Percentiles rank a stretch among this genome's conserved stretches.
These are phyloP conservation scores for Cetoscarus ocellatus DNA, from an alignment of 2,797 vertebrate genomes.

Conservation along the genomic window DNA sequence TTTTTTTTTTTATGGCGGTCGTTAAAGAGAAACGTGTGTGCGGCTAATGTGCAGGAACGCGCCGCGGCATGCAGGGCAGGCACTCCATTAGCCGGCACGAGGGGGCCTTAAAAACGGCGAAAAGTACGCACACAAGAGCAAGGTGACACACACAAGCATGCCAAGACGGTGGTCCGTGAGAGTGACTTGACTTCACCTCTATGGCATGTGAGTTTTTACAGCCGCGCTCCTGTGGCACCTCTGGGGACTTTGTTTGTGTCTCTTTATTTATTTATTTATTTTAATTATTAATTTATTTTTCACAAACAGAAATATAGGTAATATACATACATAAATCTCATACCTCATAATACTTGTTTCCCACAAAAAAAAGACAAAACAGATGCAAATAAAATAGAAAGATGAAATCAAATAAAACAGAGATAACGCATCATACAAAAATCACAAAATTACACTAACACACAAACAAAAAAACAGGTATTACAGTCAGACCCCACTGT, in stretches of 20 bases:
- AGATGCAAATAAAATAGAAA: too few species aligned
- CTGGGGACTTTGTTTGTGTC: constrained; percentile 47
- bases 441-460: too few species aligned
- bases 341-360: too few species aligned
- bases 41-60: constrained; percentile 74
- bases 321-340: too few species aligned
- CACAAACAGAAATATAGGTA: too few species aligned
- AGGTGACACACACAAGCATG: constrained; percentile 25
- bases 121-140: constrained; percentile 14
- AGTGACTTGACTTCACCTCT: constrained; percentile 72
- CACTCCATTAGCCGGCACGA: constrained; percentile 78
- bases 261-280: too few species aligned
- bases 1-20: constrained; percentile 75
- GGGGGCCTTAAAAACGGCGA: constrained; percentile 74
- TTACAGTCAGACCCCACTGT: too few species aligned
- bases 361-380: too few species aligned
- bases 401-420: too few species aligned
- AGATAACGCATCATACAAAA: too few species aligned
- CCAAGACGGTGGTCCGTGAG: constrained; percentile 57
- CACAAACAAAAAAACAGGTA: too few species aligned
- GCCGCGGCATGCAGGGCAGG: constrained; percentile 60
- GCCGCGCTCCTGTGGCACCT: constrained; percentile 32
- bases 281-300: too few species aligned
- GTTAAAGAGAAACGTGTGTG: constrained; percentile 77
- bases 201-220: constrained; percentile 72